Evolutionary conservation across 2,113 vertebrate species (phyloP).

Genomic region (Alouatta palliata): DNA sequence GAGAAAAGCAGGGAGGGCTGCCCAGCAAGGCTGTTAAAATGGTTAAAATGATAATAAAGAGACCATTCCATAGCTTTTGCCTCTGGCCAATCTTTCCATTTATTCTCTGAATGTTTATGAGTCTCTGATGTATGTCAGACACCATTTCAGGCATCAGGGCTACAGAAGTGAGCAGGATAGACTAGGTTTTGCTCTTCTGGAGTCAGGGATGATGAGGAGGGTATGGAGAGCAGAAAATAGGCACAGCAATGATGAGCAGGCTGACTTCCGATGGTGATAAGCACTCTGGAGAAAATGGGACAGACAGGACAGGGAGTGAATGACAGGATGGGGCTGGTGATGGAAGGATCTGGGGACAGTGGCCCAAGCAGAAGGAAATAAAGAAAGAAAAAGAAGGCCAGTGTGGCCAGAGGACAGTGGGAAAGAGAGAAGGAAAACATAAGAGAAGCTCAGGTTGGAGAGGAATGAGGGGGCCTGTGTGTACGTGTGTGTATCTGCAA

Average conservation of each 20-base stretch:
- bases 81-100: neutral
- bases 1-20: neutral
- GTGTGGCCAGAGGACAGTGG: neutral
- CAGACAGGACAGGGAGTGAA: neutral
- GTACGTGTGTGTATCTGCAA: accelerated
- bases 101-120: no score
- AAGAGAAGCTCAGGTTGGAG: neutral
- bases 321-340: neutral
- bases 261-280: neutral
- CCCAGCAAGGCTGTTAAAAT: neutral
- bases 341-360: neutral
- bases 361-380: neutral
- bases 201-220: neutral
- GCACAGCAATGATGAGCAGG: neutral
- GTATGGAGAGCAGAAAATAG: neutral
- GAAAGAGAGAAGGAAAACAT: no score
- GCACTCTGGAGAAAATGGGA: neutral
- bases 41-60: neutral
- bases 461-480: no score
- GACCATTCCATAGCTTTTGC: neutral
- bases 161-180: neutral
- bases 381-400: neutral
- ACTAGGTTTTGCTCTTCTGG: neutral
- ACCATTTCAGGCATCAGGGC: neutral
- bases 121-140: neutral